These are phyloP conservation scores for Aradophagus sp. DNA, from an alignment of 1,140 invertebrate species.

Conservation along the genomic window DNA sequence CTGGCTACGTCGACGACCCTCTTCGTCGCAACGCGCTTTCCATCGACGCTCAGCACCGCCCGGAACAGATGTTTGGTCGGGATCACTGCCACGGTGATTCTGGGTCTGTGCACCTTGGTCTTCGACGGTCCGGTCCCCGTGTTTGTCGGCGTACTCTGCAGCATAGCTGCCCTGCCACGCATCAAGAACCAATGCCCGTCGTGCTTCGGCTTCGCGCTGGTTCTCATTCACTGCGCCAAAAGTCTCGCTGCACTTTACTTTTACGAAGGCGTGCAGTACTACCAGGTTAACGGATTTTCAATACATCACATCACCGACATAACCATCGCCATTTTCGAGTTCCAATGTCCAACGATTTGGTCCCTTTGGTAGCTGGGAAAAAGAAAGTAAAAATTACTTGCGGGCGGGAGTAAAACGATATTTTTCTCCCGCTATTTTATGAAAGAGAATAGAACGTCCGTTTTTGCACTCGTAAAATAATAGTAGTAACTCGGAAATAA, in stretches of 20 bases:
- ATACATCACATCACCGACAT: conserved; percentile 17
- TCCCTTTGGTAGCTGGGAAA: too few relatives aligned
- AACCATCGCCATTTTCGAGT: too few relatives aligned
- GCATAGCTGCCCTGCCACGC: conserved; percentile 66
- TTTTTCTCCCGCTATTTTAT: too few relatives aligned
- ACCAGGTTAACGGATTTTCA: conserved; percentile 62
- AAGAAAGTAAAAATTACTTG: too few relatives aligned
- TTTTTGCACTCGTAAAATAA: too few relatives aligned
- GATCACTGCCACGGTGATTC: conserved; percentile 59
- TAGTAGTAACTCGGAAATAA: too few relatives aligned
- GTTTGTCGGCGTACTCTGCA: conserved; percentile 63
- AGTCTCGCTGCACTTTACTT: conserved; percentile 50
- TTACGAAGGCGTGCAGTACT: conserved; percentile 49
- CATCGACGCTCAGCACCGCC: conserved; percentile 60
- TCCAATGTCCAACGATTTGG: too few relatives aligned
- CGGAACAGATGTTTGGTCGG: conserved; percentile 64
- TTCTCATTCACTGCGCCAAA: conserved; percentile 52
- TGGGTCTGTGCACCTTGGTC: conserved; percentile 64
- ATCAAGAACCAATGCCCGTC: conserved; percentile 59
- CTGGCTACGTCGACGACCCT: conserved; percentile 61
- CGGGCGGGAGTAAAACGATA: too few relatives aligned
- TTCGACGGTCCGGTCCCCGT: conserved; percentile 61
- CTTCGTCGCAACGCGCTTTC: conserved; percentile 66
- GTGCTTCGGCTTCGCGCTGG: conserved; percentile 59
- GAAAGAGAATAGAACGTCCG: too few relatives aligned